These are phyloP conservation scores for Pomatostomus ruficeps DNA, from an alignment of 2,113 vertebrate genomes.

Conservation along the genomic window DNA sequence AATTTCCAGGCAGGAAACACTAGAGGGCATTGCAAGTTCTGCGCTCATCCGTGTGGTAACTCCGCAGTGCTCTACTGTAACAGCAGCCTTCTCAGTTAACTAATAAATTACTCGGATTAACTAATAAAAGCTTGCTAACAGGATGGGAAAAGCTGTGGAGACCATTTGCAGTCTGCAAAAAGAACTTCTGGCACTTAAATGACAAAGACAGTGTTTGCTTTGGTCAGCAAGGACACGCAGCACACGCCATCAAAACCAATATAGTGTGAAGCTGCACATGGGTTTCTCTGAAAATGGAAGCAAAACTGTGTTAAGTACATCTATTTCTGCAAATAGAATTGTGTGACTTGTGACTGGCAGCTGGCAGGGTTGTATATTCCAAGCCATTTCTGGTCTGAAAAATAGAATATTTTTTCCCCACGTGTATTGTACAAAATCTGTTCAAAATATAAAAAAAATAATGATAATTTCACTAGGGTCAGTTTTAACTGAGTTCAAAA, in stretches of 20 bases:
- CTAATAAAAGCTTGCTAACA: neutral
- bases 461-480: neutral
- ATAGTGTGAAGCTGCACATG: neutral
- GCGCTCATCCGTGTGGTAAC: neutral
- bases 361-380: neutral
- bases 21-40: conserved; percentile 73
- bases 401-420: neutral
- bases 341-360: neutral
- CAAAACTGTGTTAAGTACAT: neutral
- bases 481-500: neutral
- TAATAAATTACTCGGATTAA: neutral
- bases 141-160: neutral
- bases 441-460: neutral
- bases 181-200: neutral
- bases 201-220: neutral
- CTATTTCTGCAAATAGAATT: neutral
- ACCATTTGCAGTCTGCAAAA: neutral
- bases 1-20: conserved; percentile 55
- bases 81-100: neutral
- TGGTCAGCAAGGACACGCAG: neutral
- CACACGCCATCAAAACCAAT: neutral
- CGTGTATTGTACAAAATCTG: neutral
- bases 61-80: neutral
- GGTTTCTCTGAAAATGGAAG: neutral
- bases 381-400: neutral